Percentiles rank a stretch among this genome's conserved stretches.
These are phyloP conservation scores for Nomada fucata DNA, from an alignment of 2,888 invertebrate species.

Conservation along the genomic window DNA sequence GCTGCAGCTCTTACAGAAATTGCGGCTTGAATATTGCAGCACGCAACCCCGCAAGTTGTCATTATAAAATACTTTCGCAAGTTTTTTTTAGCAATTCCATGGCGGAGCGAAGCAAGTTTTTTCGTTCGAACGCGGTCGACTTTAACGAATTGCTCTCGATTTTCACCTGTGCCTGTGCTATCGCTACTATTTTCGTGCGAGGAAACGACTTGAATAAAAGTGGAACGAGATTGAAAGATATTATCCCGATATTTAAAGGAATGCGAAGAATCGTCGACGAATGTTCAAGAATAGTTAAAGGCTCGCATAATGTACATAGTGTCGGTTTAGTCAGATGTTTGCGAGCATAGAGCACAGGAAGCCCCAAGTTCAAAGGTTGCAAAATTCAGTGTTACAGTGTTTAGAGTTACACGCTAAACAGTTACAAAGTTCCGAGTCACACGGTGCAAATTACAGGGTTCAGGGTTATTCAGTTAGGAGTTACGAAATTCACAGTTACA, in stretches of 20 bases:
- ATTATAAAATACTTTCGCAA: constrained; percentile 42
- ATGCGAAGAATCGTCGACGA: neutral
- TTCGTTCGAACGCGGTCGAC: neutral
- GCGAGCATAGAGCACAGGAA: neutral
- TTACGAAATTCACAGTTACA: neutral
- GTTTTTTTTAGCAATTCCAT: neutral
- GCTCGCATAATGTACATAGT: neutral
- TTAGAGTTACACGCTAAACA: neutral
- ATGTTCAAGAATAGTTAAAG: neutral
- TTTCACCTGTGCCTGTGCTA: neutral
- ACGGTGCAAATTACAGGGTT: neutral
- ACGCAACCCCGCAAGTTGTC: constrained; percentile 34
- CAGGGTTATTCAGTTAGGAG: neutral
- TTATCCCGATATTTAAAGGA: neutral
- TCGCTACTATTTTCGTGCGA: too few species aligned
- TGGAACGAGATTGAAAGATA: too few species aligned
- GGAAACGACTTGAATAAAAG: too few species aligned
- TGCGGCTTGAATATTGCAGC: constrained; percentile 52
- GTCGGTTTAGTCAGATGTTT: neutral
- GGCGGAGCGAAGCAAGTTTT: neutral
- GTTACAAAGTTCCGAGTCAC: neutral
- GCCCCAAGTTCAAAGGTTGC: neutral
- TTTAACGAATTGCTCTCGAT: neutral
- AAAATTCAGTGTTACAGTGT: neutral
- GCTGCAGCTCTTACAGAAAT: constrained; percentile 47